These are phyloP conservation scores for Eueremaeus valkanovi DNA, from an alignment of 2,888 invertebrate species.

Conservation along the genomic window DNA sequence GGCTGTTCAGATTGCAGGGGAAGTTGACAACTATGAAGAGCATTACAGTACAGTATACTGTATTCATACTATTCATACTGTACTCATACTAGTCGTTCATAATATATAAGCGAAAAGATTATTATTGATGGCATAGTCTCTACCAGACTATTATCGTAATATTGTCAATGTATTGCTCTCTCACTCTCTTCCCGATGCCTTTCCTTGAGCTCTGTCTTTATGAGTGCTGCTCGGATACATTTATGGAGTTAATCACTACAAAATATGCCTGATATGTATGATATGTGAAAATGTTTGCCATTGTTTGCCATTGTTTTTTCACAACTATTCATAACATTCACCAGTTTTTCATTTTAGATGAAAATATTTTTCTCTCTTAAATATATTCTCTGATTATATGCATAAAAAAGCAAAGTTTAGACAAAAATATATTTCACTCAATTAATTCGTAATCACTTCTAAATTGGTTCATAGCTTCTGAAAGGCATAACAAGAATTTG, in stretches of 20 bases:
- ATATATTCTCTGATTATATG: neutral
- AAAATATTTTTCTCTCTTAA: slow-evolving; percentile 14
- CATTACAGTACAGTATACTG: slow-evolving; percentile 22
- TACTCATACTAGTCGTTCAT: slow-evolving; percentile 12
- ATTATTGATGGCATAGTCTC: slow-evolving; percentile 26
- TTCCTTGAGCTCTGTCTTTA: neutral
- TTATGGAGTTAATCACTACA: slow-evolving; percentile 29
- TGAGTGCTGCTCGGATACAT: slow-evolving; percentile 29
- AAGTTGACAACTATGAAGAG: slow-evolving; percentile 32
- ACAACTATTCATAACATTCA: slow-evolving; percentile 17
- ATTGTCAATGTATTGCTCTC: slow-evolving; percentile 7
- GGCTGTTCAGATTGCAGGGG: slow-evolving; percentile 7
- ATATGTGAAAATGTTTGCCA: slow-evolving; percentile 30
- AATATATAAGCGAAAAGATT: slow-evolving; percentile 17
- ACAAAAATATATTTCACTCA: slow-evolving; percentile 1
- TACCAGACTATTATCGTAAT: slow-evolving; percentile 26
- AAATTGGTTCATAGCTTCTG: neutral
- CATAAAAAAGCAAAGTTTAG: neutral
- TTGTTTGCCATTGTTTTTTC: no score
- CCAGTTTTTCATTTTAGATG: slow-evolving; percentile 14
- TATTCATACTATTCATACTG: slow-evolving; percentile 24
- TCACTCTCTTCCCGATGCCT: neutral
- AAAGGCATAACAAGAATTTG: neutral
- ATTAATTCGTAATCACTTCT: neutral
- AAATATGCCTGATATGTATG: slow-evolving; percentile 35